Conservation (phyloP, 2,797 vertebrate genomes). For the Sitta carolinensis region DNA sequence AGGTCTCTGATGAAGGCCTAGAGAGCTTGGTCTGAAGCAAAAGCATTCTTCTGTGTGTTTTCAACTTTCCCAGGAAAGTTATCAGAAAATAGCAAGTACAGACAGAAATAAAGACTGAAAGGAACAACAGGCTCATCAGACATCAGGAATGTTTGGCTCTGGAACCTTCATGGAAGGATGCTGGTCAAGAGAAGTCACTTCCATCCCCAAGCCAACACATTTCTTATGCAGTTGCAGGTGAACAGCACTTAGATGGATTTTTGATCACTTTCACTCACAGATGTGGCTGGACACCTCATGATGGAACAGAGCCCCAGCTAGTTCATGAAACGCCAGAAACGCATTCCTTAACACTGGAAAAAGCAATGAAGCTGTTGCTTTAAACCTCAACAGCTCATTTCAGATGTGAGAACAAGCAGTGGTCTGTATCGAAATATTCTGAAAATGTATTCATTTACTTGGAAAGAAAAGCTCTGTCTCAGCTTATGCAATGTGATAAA, state of each 20-base stretch:
- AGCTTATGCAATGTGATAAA: background rate
- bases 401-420: background rate
- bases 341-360: background rate
- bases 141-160: background rate
- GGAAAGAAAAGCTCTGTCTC: background rate
- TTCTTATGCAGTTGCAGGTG: accelerated
- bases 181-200: background rate
- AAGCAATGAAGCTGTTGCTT: background rate
- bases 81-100: background rate
- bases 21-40: background rate
- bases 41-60: background rate
- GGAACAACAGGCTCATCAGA: background rate
- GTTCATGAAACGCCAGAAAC: background rate
- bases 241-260: background rate
- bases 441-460: background rate
- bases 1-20: background rate
- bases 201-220: accelerated
- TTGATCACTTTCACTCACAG: background rate
- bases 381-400: background rate
- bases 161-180: background rate
- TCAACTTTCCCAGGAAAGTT: background rate
- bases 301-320: accelerated
- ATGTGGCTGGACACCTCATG: background rate
- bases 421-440: background rate
- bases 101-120: background rate